A percentile compares a stretch with the other conserved stretches of the same genome.
Conservation (phyloP, 2,113 vertebrate species). For the Nesoenas mayeri region DNA sequence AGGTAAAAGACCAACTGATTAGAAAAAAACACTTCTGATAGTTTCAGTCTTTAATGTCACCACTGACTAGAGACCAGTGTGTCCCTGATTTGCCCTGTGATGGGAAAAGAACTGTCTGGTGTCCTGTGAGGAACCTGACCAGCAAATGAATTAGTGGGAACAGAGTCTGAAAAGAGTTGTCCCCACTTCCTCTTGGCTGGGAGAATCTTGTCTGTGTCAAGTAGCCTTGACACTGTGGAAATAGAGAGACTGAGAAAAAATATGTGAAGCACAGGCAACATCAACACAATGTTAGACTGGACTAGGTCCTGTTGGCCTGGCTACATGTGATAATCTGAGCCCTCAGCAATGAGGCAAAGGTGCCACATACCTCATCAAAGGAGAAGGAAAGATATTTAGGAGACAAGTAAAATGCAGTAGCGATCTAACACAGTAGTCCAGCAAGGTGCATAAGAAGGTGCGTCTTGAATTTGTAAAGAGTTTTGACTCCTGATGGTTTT, state of each 20-base stretch:
- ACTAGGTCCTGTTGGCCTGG: neutral
- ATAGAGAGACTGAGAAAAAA: neutral
- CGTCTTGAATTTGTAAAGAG: neutral
- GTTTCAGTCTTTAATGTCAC: neutral
- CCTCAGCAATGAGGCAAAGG: neutral
- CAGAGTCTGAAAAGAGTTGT: neutral
- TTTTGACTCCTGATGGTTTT: neutral
- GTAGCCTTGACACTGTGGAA: neutral
- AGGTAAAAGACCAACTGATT: neutral
- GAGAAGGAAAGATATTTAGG: neutral
- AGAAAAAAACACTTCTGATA: neutral
- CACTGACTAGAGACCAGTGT: neutral
- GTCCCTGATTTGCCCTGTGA: neutral
- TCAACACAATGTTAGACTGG: neutral
- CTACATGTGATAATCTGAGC: neutral
- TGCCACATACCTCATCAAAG: neutral
- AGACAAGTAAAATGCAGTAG: neutral
- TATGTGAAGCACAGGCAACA: neutral
- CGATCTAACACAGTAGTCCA: neutral
- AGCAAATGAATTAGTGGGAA: neutral
- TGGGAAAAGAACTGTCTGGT: neutral
- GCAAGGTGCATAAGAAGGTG: neutral
- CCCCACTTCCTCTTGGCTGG: neutral
- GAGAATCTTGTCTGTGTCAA: neutral
- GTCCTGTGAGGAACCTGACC: neutral